Evolutionary conservation across 30 jellyfish, hydroid and myxozoan species (phyloP), one percentile per base, ranked within the genome.

Genomic region (Hydra vulgaris): DNA sequence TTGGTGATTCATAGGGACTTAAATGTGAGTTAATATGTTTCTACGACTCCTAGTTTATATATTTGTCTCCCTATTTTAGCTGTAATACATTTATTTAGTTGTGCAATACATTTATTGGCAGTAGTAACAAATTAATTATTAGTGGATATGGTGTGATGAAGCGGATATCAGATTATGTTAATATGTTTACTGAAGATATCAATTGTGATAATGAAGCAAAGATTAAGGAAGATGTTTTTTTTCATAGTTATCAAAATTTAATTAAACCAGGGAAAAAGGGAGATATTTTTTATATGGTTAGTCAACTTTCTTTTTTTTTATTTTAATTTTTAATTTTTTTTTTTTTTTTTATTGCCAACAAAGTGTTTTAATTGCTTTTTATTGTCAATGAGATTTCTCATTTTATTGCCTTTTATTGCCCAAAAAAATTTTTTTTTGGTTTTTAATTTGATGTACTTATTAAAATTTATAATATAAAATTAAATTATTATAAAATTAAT

Each of bases 211-310:
- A 25, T 27, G 85, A 71, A 0, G 87, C 71, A 8, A n/a, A 56
- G n/a, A 76, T 74, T 72, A 84, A 77, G 19, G 93, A 82, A 21
- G 88, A 80, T 73, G 87, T 88, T 1, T 83, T 75, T 82, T 82
- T 75, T 0, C 26, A 53, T 26, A 70, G 21, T 54, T 75, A 81
- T 54, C 83, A 95, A 0, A 87, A 92, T 79, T 66, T 75, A 17
- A 88, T 87, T 21, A 84, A 84, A 73, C 82, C 88, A 18, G 98
- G 98, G 54, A 92, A 92, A 66, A 92, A 87, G 67, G 98, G 96
- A 8, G 98, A 92, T 79, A 81, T 92, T 21, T 92, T 86, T 79
- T 86, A 92, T 76, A 27, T 92, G 93, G 98, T 86, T 80, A 76
- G 94, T 4, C 1, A 22, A 7, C 54, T 8, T 73, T 73, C 17